phyloP scores from a whole-genome alignment of 2,113 vertebrate genomes.

The Syngnathus floridae region DNA sequence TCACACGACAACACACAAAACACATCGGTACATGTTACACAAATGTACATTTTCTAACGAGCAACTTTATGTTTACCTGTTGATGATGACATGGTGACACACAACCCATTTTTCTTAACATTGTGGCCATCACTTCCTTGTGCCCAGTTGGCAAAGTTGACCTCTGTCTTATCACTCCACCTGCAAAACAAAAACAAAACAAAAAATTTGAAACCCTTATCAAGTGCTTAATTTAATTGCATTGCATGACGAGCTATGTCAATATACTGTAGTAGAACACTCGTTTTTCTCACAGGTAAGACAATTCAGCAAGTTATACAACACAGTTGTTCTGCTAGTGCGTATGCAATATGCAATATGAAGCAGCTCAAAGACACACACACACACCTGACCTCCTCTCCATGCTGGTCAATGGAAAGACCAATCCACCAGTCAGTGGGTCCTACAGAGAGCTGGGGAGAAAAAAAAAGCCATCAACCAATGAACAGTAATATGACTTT shows the following conservation, averaged over 20 bases:
- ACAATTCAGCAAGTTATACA: not conserved
- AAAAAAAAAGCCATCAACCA: constrained; percentile 4
- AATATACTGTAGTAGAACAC: too few species aligned
- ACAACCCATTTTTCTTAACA: constrained; percentile 55
- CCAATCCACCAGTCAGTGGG: constrained; percentile 87
- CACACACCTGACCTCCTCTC: constrained; percentile 74
- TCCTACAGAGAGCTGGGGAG: constrained; percentile 66
- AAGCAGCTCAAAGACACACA: constrained; percentile 17
- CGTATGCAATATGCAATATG: not conserved
- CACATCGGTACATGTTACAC: not conserved
- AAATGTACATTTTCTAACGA: not conserved
- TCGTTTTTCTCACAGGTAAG: too few species aligned
- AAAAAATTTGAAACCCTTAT: not conserved
- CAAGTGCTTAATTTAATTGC: not conserved
- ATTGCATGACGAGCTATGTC: not conserved
- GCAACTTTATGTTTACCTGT: constrained; percentile 68
- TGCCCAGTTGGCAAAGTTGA: constrained; percentile 83
- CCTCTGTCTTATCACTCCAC: constrained; percentile 78
- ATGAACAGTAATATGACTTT: constrained; percentile 1
- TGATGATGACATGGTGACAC: constrained; percentile 79
- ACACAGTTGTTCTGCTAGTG: not conserved
- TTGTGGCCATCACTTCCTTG: constrained; percentile 27
- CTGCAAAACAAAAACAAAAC: constrained; percentile 48
- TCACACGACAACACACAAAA: not conserved
- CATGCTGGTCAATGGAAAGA: constrained; percentile 60